Conservation (phyloP, 2,113 vertebrate species). For the Herpailurus yagouaroundi region DNA sequence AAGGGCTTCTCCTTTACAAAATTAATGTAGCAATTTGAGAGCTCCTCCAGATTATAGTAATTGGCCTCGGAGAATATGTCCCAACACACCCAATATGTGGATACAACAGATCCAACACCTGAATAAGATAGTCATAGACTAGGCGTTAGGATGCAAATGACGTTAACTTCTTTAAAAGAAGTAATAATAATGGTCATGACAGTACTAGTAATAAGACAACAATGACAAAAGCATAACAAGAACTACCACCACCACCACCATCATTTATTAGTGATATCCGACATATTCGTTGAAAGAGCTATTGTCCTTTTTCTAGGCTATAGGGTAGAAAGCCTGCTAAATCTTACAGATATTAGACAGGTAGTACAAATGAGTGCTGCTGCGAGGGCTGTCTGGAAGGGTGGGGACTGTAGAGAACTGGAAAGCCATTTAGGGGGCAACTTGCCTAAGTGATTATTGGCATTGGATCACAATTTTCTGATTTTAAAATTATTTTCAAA, state of each 20-base stretch:
- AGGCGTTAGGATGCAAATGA: neutral
- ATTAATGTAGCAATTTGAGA: neutral
- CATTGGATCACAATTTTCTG: neutral
- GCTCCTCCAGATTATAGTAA: neutral
- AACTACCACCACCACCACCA: neutral
- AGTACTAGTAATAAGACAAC: neutral
- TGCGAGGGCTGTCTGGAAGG: accelerated
- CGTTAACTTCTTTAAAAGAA: neutral
- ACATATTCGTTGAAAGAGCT: neutral
- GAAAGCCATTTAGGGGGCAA: neutral
- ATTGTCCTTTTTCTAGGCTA: neutral
- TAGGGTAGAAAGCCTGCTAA: neutral
- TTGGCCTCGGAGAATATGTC: neutral
- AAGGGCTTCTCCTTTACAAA: conserved; percentile 13
- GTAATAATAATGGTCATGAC: neutral
- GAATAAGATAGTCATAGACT: neutral
- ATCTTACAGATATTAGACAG: neutral
- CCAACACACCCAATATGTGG: neutral
- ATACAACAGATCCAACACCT: neutral
- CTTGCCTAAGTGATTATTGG: neutral
- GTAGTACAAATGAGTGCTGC: neutral
- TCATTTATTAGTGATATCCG: neutral
- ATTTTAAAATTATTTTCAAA: conserved; percentile 1
- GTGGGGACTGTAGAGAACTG: neutral
- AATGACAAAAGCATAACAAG: neutral